Conservation (phyloP, 1,140 invertebrate species). For the Ceratina japonica region DNA sequence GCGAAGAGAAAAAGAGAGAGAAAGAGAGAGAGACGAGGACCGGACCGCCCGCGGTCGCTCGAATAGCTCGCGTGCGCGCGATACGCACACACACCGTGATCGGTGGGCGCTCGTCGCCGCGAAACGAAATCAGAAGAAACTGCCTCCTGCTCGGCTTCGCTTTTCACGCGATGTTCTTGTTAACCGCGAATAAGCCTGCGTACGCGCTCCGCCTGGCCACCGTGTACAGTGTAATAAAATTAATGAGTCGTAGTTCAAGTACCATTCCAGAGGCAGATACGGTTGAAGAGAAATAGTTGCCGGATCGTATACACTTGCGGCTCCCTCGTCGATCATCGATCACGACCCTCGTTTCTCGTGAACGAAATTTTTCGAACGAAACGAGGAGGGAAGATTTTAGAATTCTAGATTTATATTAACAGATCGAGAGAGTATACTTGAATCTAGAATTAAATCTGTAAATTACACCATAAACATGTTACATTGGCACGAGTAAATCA, state of each 20-base stretch:
- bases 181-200: conserved; percentile 3
- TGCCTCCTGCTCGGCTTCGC: conserved; percentile 15
- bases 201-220: not conserved
- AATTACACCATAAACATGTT: too few relatives aligned
- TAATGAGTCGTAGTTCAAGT: not conserved
- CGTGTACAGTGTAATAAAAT: conserved; percentile 6
- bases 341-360: not conserved
- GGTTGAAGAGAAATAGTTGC: not conserved
- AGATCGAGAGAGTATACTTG: too few relatives aligned
- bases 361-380: too few relatives aligned
- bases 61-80: conserved; percentile 9
- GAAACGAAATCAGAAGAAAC: conserved; percentile 48
- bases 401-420: too few relatives aligned
- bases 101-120: not conserved
- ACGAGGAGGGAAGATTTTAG: too few relatives aligned
- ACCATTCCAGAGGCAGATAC: not conserved
- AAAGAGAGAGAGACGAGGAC: not conserved
- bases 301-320: not conserved
- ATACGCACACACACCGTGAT: not conserved
- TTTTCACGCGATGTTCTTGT: conserved; percentile 39
- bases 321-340: not conserved
- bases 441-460: too few relatives aligned
- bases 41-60: conserved; percentile 43
- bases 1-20: not conserved
- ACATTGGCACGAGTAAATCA: too few relatives aligned